phyloP scores from a whole-genome alignment of 2,797 vertebrate species.

The Siniperca scherzeri region DNA sequence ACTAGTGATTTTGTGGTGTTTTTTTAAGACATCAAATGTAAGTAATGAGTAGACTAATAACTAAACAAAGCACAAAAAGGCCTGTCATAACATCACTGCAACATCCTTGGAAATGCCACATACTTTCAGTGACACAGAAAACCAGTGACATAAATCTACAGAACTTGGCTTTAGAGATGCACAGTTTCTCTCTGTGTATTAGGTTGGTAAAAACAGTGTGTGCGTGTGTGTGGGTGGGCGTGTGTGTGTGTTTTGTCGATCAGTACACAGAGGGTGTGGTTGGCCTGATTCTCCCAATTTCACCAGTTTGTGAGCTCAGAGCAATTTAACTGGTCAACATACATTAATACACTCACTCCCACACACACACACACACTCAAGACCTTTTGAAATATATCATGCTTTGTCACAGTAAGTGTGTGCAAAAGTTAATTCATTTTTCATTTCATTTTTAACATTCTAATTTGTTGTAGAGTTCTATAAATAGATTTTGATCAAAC shows the following conservation, averaged over 20 bases:
- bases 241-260: conserved; percentile 34
- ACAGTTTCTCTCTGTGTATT: conserved; percentile 14
- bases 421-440: background rate
- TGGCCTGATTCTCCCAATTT: conserved; percentile 7
- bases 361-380: background rate
- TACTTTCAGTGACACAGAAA: conserved; percentile 53
- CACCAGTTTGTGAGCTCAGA: background rate
- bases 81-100: conserved; percentile 21
- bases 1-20: background rate
- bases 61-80: conserved; percentile 28
- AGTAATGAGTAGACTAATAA: conserved; percentile 4
- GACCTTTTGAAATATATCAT: background rate
- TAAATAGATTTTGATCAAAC: conserved; percentile 1
- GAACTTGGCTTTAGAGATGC: conserved; percentile 27
- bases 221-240: background rate
- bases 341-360: background rate
- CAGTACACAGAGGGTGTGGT: conserved; percentile 11
- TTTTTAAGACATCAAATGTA: background rate
- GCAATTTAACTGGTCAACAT: conserved; percentile 18
- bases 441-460: background rate
- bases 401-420: conserved; percentile 4
- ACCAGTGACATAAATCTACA: conserved; percentile 52
- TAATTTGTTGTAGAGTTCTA: background rate
- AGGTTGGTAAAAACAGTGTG: conserved; percentile 20
- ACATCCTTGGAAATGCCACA: conserved; percentile 37